Percentiles rank a stretch among this genome's conserved stretches.
phyloP scores from a whole-genome alignment of 2,888 invertebrate species.

The Drosophila nigricruria region DNA sequence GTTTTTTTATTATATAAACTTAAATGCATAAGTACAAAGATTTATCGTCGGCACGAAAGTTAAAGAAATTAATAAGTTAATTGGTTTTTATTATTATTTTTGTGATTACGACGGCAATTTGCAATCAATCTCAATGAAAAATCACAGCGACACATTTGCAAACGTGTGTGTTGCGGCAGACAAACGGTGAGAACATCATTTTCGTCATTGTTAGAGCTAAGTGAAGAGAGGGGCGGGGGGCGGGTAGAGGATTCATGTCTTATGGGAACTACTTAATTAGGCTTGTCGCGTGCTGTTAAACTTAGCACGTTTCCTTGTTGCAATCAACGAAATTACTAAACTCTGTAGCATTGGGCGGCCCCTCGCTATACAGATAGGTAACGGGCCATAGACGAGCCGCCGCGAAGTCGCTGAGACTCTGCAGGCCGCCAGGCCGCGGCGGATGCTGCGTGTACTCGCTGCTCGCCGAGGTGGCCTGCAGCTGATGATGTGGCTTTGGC shows the following conservation, averaged over 20 bases:
- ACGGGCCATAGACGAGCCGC: conserved; percentile 90
- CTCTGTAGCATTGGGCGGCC: conserved; percentile 90
- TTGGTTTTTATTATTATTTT: conserved; percentile 45
- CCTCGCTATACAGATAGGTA: conserved; percentile 92
- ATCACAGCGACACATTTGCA: conserved; percentile 67
- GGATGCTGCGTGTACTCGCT: conserved; percentile 83
- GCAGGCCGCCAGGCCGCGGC: conserved; percentile 83
- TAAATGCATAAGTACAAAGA: conserved; percentile 52
- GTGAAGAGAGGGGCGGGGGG: conserved; percentile 7
- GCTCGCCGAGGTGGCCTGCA: conserved; percentile 61
- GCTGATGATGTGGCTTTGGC: conserved; percentile 77
- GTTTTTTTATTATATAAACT: conserved; percentile 42
- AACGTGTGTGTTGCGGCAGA: conserved; percentile 22
- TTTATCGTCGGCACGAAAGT: conserved; percentile 60
- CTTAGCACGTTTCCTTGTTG: conserved; percentile 85
- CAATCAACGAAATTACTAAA: conserved; percentile 86
- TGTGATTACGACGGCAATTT: conserved; percentile 62
- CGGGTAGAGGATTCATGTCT: conserved; percentile 11
- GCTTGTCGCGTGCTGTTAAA: conserved; percentile 30
- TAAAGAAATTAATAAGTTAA: conserved; percentile 76
- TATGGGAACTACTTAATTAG: conserved; percentile 39
- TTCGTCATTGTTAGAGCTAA: conserved; percentile 51
- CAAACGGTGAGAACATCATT: conserved; percentile 60
- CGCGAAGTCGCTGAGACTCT: conserved; percentile 84
- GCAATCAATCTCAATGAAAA: conserved; percentile 74